Evolutionary conservation across 2,888 invertebrate genomes (phyloP), one percentile per base, ranked within the genome.

Genomic region (Chirona hameri): DNA sequence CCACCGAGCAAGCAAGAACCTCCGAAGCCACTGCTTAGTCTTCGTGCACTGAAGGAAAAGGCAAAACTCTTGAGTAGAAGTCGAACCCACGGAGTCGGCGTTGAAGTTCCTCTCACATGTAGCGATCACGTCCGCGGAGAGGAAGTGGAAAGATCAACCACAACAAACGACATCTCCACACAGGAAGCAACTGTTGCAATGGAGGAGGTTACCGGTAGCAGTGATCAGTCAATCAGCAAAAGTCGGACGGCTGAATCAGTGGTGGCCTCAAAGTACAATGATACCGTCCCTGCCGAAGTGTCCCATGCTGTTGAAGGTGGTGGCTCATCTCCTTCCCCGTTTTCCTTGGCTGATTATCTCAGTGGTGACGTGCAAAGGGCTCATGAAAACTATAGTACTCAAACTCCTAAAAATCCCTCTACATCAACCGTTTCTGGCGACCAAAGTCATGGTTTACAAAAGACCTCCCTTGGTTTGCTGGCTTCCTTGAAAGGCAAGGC

Each of bases 401-500:
- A 29, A 5, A 27, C 12, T 69, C 39, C 2, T 39, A 39, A 39
- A 2, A 39, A 39, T 39, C 27, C 27, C 14, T 9, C 69, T 69
- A 27, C 12, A 12, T 27, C 29, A 4, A 9, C 69, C 10, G 27
- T 1, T 4, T 12, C 1, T 12, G 12, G 27, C 69, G 29, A 69
- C 7, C 29, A 18, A 9, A 69, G 29, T 14, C 9, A n/a, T 27
- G 69, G 12, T 27, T 9, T 21, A 31, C 18, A 12, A 7, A 39
- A 21, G 39, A 7, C 72, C 31, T 31, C 31, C 39, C 21, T 72
- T 7, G 72, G 72, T 21, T 31, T 72, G 31, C 21, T 72, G 31
- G 18, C 72, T 18, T 72, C 72, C 14, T 31, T 72, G 72, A 72
- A 72, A 39, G 72, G 72, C 72, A 72, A 72, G 39, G 72, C 72